Evolutionary conservation across 2,888 invertebrate genomes (phyloP).

Genomic region (Acleris holmiana): DNA sequence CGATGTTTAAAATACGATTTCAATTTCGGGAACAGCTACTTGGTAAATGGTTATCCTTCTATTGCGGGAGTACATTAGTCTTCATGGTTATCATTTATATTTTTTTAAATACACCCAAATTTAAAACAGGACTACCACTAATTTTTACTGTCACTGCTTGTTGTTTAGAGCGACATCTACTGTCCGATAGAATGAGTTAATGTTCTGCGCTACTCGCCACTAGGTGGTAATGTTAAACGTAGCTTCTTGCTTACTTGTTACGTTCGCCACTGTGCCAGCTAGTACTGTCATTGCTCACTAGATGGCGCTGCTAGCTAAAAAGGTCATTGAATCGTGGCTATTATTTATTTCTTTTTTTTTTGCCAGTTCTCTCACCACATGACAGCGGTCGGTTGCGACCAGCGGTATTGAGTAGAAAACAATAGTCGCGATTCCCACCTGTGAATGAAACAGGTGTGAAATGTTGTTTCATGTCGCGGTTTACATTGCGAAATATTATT

Average conservation of each 20-base stretch:
- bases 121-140: no score
- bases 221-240: conserved; percentile 51
- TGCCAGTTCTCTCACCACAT: conserved; percentile 34
- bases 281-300: not conserved
- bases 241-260: not conserved
- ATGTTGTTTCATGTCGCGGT: conserved; percentile 41
- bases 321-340: conserved; percentile 37
- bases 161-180: conserved; percentile 48
- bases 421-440: conserved; percentile 41
- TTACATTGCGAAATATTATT: conserved; percentile 12
- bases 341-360: conserved; percentile 29
- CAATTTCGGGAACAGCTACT: no score
- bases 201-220: conserved; percentile 24
- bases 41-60: no score
- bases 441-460: conserved; percentile 50
- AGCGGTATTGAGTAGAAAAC: conserved; percentile 27
- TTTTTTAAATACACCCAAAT: no score
- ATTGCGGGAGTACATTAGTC: no score
- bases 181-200: conserved; percentile 41
- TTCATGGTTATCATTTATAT: no score
- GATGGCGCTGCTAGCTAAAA: conserved; percentile 16
- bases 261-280: not conserved
- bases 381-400: conserved; percentile 28
- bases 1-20: not conserved
- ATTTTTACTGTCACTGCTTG: no score